Base-by-base conservation (phyloP, 2,888 invertebrate genomes). In the Amaurobius ferox region DNA sequence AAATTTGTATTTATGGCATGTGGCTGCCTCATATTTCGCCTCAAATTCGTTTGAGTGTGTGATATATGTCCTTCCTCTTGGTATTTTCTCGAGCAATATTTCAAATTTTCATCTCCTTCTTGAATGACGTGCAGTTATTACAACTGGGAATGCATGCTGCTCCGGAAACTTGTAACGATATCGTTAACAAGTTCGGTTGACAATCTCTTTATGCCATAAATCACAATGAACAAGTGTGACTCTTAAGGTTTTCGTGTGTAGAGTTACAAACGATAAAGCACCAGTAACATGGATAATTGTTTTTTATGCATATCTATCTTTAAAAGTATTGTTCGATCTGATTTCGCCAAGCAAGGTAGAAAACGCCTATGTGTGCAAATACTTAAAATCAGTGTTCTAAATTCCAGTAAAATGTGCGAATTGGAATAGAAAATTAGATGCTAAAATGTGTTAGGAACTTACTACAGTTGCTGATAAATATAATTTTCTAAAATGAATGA, bases 141-240 rank as follows among this genome's bases (percentile, higher is more conserved):
- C 23, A 1, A 23, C 23, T n/a, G 5, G 23, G 19, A 55, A 55
- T 55, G 11, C 11, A 55, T 11, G 55, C 5, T 23, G 23, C 23
- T 55, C 39, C 26, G 26, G 48, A 77, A 76, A 77, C 77, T 77
- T 77, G 67, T 77, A 30, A n/a, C 68, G 68, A 77, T 77, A 32
- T 35, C 19, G 35, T 32, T 70, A 78, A 78, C 78, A 78, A 78
- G 68, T 78, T 35, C 26, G 28, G 7, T n/a, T 70, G 70, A 28
- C 40, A 44, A 40, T 30, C n/a, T 29, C 30, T 7, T 9, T 29
- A 5, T 29, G 29, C 16, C n/a, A 29, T 64, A 64, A 64, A 64
- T 64, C 64, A 64, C 30, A 13, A 16, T 3, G 2, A 26, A 61
- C 61, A 61, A 61, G 61, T 61, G 19, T 16, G 11, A 13, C 16